These are phyloP conservation scores for Argya squamiceps DNA, from an alignment of 2,797 vertebrate species.

Conservation along the genomic window DNA sequence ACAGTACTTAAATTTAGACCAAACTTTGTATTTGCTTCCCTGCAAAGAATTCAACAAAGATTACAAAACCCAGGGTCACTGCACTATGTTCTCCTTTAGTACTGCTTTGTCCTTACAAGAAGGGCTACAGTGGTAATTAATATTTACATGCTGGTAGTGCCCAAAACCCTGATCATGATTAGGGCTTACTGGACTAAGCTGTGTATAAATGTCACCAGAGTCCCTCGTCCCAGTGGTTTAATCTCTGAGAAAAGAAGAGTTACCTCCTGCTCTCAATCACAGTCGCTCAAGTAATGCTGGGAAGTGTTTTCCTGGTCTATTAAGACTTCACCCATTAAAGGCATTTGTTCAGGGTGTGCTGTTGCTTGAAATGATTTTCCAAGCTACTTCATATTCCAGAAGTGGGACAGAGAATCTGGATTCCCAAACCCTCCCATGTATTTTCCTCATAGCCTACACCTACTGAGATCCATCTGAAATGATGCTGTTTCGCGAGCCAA, in stretches of 20 bases:
- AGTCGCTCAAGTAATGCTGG: neutral
- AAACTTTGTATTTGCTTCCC: slow-evolving; percentile 5
- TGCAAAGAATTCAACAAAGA: neutral
- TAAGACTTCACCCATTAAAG: slow-evolving; percentile 1
- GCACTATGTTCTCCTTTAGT: neutral
- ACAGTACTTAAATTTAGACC: neutral
- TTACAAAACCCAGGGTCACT: neutral
- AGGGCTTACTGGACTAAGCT: slow-evolving; percentile 16
- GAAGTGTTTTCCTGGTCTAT: neutral
- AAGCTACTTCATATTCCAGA: neutral
- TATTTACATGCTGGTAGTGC: neutral
- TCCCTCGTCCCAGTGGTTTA: neutral
- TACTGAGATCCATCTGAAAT: neutral
- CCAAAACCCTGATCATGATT: neutral
- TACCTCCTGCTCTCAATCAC: neutral
- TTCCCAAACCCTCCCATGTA: neutral
- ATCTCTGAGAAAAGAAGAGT: neutral
- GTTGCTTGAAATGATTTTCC: neutral
- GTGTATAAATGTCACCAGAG: slow-evolving; percentile 6
- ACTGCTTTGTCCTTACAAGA: neutral
- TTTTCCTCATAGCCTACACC: neutral
- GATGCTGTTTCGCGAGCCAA: neutral
- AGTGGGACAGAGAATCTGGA: neutral
- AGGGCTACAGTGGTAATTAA: neutral
- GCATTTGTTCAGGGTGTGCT: neutral